These are phyloP conservation scores for Regulus satrapa DNA, from an alignment of 2,113 vertebrate species.

Conservation along the genomic window DNA sequence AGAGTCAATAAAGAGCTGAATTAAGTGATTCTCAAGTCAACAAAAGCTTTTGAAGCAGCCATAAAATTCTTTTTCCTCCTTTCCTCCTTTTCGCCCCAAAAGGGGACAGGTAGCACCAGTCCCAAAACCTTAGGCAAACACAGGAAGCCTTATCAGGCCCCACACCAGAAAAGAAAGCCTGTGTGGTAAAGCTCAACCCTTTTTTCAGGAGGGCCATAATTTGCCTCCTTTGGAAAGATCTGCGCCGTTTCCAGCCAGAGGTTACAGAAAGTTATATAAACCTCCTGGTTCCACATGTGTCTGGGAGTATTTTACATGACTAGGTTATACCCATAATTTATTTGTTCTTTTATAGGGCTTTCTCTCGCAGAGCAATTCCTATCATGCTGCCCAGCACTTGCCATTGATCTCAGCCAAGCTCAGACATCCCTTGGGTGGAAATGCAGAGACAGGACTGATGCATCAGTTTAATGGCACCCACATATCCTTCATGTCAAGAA, in stretches of 20 bases:
- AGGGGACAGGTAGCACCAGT: background rate
- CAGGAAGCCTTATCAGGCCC: background rate
- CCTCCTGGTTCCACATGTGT: background rate
- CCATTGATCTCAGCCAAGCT: background rate
- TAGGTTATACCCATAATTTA: background rate
- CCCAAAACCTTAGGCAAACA: background rate
- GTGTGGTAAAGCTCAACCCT: fast-evolving
- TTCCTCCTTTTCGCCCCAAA: background rate
- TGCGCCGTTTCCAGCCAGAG: background rate
- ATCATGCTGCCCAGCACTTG: background rate
- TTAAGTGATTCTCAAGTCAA: background rate
- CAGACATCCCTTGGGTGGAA: background rate
- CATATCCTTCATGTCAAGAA: background rate
- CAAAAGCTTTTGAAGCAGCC: background rate
- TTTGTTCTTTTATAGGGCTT: background rate
- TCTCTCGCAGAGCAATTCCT: background rate
- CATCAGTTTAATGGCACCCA: background rate
- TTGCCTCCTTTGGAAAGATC: background rate
- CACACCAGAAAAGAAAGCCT: background rate
- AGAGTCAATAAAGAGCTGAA: background rate
- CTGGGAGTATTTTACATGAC: background rate
- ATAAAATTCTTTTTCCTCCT: background rate
- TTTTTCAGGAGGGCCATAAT: background rate
- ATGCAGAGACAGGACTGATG: background rate
- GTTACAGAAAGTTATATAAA: background rate